A percentile compares a stretch with the other conserved stretches of the same genome.
Conservation (phyloP, 1,140 invertebrate genomes). For the Neotoxoptera formosana region DNA sequence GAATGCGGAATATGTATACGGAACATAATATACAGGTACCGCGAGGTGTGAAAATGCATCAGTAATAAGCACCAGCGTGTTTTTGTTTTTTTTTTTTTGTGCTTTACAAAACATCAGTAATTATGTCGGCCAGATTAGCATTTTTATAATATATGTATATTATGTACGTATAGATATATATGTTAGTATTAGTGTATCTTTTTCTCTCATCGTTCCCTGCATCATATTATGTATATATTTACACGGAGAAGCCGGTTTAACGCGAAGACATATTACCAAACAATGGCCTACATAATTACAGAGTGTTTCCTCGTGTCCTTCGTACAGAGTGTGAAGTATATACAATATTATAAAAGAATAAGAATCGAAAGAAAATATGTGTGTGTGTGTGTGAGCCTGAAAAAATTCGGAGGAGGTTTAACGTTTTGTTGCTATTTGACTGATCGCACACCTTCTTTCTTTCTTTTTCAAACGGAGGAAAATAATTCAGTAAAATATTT, state of each 20-base stretch:
- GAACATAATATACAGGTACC: neutral
- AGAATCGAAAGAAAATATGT: constrained; percentile 5
- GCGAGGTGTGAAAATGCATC: constrained; percentile 46
- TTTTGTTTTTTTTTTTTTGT: constrained; percentile 40
- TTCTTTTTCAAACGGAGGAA: neutral
- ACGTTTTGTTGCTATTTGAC: neutral
- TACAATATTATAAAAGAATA: constrained; percentile 29
- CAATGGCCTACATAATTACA: constrained; percentile 52
- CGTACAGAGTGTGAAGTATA: neutral
- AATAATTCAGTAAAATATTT: neutral
- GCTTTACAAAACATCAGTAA: constrained; percentile 47
- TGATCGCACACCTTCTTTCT: neutral
- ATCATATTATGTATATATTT: neutral
- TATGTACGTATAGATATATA: neutral
- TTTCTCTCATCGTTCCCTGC: neutral
- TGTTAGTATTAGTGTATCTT: neutral
- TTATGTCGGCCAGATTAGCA: constrained; percentile 52
- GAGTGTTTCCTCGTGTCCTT: constrained; percentile 37
- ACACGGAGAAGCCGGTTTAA: neutral
- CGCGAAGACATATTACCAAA: constrained; percentile 44
- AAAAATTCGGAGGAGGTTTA: neutral
- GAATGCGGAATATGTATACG: constrained; percentile 35
- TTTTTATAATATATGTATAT: constrained; percentile 36
- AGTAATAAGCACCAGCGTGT: constrained; percentile 14
- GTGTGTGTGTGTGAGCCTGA: neutral